Percentiles rank a stretch among this genome's conserved stretches.
Conservation (phyloP, 1,140 invertebrate genomes). For the Solenopsis fugax region DNA sequence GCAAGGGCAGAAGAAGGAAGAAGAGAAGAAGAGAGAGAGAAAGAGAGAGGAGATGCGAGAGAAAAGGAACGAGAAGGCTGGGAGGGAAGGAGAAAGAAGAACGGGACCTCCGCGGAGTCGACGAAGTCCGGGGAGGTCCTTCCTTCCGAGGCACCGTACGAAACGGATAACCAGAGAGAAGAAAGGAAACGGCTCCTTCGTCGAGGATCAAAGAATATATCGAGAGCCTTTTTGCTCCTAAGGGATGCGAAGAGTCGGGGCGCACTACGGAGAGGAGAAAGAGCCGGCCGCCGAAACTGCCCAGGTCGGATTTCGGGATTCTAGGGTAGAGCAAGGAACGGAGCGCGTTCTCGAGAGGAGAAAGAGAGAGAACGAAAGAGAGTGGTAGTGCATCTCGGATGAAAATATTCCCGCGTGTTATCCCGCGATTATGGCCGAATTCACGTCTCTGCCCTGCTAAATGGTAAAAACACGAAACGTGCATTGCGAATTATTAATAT, state of each 20-base stretch:
- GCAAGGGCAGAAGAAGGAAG: conserved; percentile 31
- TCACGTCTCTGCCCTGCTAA: neutral
- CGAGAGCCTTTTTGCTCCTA: conserved; percentile 75
- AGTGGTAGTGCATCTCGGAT: neutral
- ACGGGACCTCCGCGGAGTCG: conserved; percentile 79
- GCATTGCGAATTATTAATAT: neutral
- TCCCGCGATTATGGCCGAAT: conserved; percentile 40
- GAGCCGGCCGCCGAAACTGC: conserved; percentile 64
- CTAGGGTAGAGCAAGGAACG: conserved; percentile 50
- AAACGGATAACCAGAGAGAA: conserved; percentile 71
- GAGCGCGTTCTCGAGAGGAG: neutral
- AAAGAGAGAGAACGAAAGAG: neutral
- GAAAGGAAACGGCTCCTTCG: conserved; percentile 75
- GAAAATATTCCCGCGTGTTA: conserved; percentile 57
- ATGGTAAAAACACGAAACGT: neutral
- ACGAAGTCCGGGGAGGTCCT: conserved; percentile 83
- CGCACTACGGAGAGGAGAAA: conserved; percentile 16
- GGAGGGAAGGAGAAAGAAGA: conserved; percentile 66
- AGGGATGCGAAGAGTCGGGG: conserved; percentile 63
- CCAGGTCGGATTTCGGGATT: conserved; percentile 75
- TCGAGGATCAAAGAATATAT: conserved; percentile 81
- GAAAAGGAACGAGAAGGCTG: conserved; percentile 19
- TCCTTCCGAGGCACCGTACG: conserved; percentile 71
- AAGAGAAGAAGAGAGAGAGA: neutral
- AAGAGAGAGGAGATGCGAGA: conserved; percentile 36